Evolutionary conservation across 2,113 vertebrate genomes (phyloP).

Genomic region (Lophura nycthemera): DNA sequence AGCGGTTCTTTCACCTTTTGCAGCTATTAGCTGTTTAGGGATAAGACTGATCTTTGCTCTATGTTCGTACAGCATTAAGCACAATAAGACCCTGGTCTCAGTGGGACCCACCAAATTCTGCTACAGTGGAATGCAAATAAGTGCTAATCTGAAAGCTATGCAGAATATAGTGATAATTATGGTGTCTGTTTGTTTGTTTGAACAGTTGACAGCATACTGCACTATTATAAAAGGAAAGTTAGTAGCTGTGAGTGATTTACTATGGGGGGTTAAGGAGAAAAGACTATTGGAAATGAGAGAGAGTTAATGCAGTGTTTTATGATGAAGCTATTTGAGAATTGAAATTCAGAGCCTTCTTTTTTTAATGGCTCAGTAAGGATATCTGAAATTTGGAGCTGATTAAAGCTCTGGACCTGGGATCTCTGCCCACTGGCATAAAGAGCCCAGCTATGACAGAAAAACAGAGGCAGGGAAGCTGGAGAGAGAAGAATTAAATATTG

Average conservation of each 20-base stretch:
- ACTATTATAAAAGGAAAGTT: not conserved
- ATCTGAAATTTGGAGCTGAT: not conserved
- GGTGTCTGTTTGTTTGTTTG: not conserved
- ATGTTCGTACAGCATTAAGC: not conserved
- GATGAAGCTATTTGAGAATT: not conserved
- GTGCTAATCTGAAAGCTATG: not conserved
- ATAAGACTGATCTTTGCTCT: not conserved
- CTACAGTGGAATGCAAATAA: not conserved
- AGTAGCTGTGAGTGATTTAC: not conserved
- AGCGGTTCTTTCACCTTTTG: not conserved
- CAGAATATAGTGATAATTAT: not conserved
- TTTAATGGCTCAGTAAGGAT: not conserved
- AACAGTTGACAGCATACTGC: not conserved
- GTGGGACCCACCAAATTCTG: not conserved
- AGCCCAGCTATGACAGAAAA: not conserved
- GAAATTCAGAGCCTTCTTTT: not conserved
- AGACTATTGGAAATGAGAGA: not conserved
- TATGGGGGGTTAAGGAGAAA: not conserved
- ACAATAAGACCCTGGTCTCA: not conserved
- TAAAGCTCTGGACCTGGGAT: not conserved
- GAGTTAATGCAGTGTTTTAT: not conserved
- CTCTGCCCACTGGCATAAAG: not conserved
- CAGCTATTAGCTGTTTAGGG: constrained; percentile 5
- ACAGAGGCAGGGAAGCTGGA: not conserved
- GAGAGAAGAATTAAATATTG: not conserved